These are phyloP conservation scores for Petrocephalus microphthalmus DNA, from an alignment of 2,113 vertebrate genomes.

Conservation along the genomic window DNA sequence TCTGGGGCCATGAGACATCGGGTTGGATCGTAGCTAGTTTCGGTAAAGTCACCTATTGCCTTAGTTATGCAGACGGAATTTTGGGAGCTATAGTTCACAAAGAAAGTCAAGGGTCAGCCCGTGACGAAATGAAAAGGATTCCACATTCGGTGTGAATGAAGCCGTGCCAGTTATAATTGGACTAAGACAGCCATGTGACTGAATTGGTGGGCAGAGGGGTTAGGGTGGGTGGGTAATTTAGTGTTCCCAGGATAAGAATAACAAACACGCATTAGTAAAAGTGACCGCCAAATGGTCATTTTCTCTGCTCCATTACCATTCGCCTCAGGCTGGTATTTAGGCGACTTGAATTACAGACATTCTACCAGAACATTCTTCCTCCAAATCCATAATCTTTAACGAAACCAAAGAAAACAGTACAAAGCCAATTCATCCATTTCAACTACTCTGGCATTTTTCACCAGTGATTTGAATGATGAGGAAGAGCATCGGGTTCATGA, in stretches of 20 bases:
- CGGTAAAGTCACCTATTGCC: neutral
- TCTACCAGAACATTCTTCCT: constrained; percentile 27
- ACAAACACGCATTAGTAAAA: constrained; percentile 25
- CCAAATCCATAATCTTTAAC: constrained; percentile 16
- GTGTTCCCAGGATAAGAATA: constrained; percentile 35
- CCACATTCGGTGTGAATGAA: constrained; percentile 30
- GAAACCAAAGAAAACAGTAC: constrained; percentile 23
- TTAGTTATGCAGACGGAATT: constrained; percentile 7
- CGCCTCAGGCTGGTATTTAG: constrained; percentile 19
- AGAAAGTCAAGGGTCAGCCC: constrained; percentile 32
- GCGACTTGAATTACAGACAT: constrained; percentile 27
- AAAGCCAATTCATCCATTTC: neutral
- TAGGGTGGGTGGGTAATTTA: constrained; percentile 27
- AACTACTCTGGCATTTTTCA: neutral
- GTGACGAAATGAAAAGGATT: constrained; percentile 41
- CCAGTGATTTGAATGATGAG: neutral
- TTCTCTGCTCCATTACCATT: constrained; percentile 27
- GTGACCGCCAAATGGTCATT: constrained; percentile 25
- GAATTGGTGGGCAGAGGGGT: constrained; percentile 5
- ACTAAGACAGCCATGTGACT: constrained; percentile 24
- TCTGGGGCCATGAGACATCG: neutral
- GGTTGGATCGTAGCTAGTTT: neutral
- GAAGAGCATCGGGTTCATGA: neutral
- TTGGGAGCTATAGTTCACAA: neutral
- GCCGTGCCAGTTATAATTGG: constrained; percentile 17